Evolutionary conservation across 2,113 vertebrate genomes (phyloP).

Genomic region (Sorex fumeus): DNA sequence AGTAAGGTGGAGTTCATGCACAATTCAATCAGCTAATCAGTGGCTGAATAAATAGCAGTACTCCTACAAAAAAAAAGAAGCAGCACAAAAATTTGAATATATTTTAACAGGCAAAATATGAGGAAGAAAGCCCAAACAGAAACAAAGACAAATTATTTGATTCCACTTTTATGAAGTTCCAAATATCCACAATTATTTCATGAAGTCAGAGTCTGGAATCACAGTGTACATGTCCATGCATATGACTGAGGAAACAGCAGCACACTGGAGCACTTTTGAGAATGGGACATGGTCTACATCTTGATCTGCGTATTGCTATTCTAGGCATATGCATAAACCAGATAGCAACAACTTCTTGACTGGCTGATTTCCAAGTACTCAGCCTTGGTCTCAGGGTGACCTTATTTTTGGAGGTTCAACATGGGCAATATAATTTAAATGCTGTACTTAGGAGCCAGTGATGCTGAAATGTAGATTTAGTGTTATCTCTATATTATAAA

Average conservation of each 20-base stretch:
- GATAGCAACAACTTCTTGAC: background rate
- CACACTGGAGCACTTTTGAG: background rate
- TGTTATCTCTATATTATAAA: constrained; percentile 30
- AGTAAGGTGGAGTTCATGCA: no score
- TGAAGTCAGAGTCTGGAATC: background rate
- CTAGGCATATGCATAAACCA: background rate
- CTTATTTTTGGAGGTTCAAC: background rate
- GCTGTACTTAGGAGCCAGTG: background rate
- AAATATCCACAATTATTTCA: background rate
- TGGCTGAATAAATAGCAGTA: background rate
- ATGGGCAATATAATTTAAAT: constrained; percentile 30
- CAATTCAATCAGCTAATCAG: no score
- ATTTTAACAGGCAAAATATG: background rate
- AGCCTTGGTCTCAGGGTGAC: constrained; percentile 16
- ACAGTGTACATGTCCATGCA: background rate
- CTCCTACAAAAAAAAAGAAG: background rate
- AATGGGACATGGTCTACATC: background rate
- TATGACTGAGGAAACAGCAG: background rate
- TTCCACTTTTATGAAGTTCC: background rate
- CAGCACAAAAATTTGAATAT: no score
- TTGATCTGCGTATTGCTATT: background rate
- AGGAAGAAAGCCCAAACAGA: constrained; percentile 1
- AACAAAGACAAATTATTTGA: background rate
- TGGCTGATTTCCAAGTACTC: background rate
- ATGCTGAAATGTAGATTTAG: constrained; percentile 23